These are phyloP conservation scores for Chloroceryle amazona DNA, from an alignment of 2,797 vertebrate species.

Conservation along the genomic window DNA sequence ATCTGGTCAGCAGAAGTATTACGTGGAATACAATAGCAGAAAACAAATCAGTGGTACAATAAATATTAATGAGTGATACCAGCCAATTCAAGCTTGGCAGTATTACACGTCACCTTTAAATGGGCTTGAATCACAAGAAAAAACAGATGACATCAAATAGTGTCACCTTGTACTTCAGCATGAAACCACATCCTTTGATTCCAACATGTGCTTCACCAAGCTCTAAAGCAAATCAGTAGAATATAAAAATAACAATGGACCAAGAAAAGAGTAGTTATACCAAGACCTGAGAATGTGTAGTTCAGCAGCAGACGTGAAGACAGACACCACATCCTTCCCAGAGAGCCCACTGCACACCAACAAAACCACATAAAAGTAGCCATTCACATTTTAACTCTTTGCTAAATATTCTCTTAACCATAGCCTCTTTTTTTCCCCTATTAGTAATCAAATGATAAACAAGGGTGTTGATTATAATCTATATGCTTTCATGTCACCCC, in stretches of 20 bases:
- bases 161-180: background rate
- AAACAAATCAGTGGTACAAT: background rate
- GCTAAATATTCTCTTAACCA: background rate
- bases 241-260: background rate
- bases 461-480: background rate
- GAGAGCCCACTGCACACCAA: background rate
- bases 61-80: slow-evolving; percentile 28
- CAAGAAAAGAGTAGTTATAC: background rate
- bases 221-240: background rate
- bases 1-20: background rate
- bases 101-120: background rate
- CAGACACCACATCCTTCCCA: background rate
- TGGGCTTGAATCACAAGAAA: background rate
- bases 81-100: slow-evolving; percentile 9
- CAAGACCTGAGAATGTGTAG: background rate
- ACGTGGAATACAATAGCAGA: background rate
- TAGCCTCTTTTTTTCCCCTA: accelerated
- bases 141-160: background rate
- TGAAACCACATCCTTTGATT: background rate
- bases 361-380: background rate
- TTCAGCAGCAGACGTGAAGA: background rate
- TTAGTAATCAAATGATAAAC: background rate
- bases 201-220: background rate
- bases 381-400: background rate
- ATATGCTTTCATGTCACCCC: background rate